A percentile compares a stretch with the other conserved stretches of the same genome.
phyloP scores from a whole-genome alignment of 2,888 invertebrate genomes.

The Mamestra brassicae region DNA sequence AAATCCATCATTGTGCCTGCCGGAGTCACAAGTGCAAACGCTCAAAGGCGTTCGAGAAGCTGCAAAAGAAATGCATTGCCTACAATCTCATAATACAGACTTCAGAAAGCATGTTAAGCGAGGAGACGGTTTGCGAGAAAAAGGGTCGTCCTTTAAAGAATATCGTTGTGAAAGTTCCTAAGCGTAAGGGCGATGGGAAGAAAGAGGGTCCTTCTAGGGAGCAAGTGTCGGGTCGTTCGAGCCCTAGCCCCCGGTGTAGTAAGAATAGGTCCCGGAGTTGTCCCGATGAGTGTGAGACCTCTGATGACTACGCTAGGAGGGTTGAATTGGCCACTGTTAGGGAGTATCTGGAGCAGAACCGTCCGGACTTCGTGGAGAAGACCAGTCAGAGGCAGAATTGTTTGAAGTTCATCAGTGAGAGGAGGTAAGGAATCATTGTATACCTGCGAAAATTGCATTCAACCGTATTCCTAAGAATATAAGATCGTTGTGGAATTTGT shows the following conservation, averaged over 20 bases:
- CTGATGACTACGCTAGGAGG: constrained; percentile 77
- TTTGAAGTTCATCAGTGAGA: constrained; percentile 81
- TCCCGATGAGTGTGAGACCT: constrained; percentile 82
- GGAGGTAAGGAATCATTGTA: constrained; percentile 75
- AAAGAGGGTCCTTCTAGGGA: constrained; percentile 77
- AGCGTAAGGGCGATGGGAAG: constrained; percentile 70
- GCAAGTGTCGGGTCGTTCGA: constrained; percentile 52
- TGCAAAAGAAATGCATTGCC: constrained; percentile 83
- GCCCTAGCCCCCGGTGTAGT: constrained; percentile 65
- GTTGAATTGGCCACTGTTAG: constrained; percentile 88
- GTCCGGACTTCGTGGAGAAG: constrained; percentile 92
- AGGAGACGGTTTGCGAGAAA: constrained; percentile 73
- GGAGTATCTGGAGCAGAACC: constrained; percentile 93
- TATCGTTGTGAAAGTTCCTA: constrained; percentile 85
- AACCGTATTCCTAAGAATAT: background rate
- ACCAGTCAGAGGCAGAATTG: constrained; percentile 81
- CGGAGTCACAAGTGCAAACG: constrained; percentile 80
- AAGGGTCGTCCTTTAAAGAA: constrained; percentile 77
- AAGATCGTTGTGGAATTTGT: background rate
- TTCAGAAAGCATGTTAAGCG: constrained; percentile 84
- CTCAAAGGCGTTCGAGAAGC: constrained; percentile 76
- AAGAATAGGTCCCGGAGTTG: constrained; percentile 77
- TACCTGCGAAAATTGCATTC: background rate
- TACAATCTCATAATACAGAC: constrained; percentile 88
- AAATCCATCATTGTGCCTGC: constrained; percentile 79